These are phyloP conservation scores for Panagrolaimus sp. DNA, from an alignment of 1,140 invertebrate species.

Conservation along the genomic window DNA sequence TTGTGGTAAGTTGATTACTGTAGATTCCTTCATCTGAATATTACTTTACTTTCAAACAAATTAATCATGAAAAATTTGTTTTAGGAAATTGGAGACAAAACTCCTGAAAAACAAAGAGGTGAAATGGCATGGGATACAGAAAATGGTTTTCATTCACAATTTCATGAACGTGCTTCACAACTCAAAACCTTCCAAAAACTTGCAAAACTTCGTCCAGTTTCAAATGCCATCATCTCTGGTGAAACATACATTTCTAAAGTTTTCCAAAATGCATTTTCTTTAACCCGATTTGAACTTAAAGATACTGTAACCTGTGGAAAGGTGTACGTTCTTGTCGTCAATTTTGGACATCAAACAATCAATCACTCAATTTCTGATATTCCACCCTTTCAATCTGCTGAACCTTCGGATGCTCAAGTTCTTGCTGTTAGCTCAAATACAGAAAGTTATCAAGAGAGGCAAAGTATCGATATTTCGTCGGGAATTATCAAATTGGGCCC, in stretches of 20 bases:
- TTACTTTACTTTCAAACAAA: conserved; percentile 12
- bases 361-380: conserved; percentile 6
- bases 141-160: too few species aligned
- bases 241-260: conserved; percentile 16
- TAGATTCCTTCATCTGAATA: too few species aligned
- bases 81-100: conserved; percentile 14
- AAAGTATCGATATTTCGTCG: conserved; percentile 26
- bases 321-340: conserved; percentile 17
- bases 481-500: conserved; percentile 29
- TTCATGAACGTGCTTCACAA: too few species aligned
- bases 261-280: conserved; percentile 14
- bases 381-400: not conserved
- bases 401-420: conserved; percentile 18
- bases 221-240: not conserved
- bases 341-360: conserved; percentile 19
- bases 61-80: conserved; percentile 1
- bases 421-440: conserved; percentile 27
- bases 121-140: not conserved
- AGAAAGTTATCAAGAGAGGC: conserved; percentile 20
- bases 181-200: conserved; percentile 2
- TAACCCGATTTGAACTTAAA: conserved; percentile 22
- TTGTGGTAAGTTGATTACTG: conserved; percentile 25
- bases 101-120: conserved; percentile 17
- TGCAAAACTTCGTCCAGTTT: not conserved
- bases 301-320: not conserved